Evolutionary conservation across 2,888 invertebrate species (phyloP).

Genomic region (Drosophila seclusa): DNA sequence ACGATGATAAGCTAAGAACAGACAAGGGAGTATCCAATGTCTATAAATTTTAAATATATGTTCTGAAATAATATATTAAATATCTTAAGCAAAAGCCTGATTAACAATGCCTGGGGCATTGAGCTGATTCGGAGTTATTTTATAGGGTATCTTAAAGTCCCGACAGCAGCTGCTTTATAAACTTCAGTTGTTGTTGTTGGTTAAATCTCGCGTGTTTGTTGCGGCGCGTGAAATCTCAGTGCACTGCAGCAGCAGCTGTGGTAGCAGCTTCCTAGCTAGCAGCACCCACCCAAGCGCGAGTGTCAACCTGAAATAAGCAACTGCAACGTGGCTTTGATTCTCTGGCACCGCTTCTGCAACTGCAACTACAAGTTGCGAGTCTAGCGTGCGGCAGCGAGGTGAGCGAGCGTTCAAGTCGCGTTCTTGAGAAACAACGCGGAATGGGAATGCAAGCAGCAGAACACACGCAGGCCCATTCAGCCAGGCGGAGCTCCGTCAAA

Average conservation of each 20-base stretch:
- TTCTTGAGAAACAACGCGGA: constrained; percentile 70
- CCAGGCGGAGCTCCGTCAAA: constrained; percentile 50
- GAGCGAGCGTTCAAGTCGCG: constrained; percentile 57
- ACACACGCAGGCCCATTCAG: constrained; percentile 75
- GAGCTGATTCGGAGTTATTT: not conserved
- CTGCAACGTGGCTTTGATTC: constrained; percentile 35
- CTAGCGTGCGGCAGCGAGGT: constrained; percentile 56
- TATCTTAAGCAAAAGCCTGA: not conserved
- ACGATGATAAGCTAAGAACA: too few species aligned
- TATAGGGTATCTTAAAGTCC: not conserved
- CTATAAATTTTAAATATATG: not conserved
- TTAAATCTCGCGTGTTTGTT: constrained; percentile 69
- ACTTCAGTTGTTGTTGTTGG: constrained; percentile 30
- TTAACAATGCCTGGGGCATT: not conserved
- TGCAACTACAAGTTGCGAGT: constrained; percentile 5
- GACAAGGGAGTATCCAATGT: not conserved
- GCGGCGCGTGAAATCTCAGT: constrained; percentile 69
- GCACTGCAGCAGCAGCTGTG: constrained; percentile 26
- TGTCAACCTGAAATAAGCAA: constrained; percentile 60
- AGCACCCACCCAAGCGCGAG: constrained; percentile 71
- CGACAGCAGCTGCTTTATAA: constrained; percentile 3
- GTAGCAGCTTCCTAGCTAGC: constrained; percentile 43
- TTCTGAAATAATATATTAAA: not conserved
- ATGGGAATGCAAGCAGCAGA: constrained; percentile 75
- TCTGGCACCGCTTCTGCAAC: constrained; percentile 24